Evolutionary conservation across 1,140 invertebrate species (phyloP).

Genomic region (Notospermus geniculatus): DNA sequence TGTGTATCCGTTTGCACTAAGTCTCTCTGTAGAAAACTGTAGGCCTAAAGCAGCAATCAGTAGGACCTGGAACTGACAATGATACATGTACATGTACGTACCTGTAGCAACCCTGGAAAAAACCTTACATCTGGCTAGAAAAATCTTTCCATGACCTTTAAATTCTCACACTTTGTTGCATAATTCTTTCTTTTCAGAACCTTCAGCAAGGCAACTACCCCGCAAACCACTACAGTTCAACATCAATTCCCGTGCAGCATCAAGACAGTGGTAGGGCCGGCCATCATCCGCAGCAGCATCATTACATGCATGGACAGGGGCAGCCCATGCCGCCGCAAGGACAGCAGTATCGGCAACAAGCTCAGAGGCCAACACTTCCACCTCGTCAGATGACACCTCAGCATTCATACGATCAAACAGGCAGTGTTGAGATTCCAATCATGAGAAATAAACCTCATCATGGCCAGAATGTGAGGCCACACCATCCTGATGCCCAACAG

Average conservation of each 20-base stretch:
- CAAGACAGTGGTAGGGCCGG: background rate
- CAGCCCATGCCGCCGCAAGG: background rate
- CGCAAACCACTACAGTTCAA: background rate
- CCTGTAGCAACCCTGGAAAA: too few relatives aligned
- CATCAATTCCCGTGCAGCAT: background rate
- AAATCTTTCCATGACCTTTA: too few relatives aligned
- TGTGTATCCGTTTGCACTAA: too few relatives aligned
- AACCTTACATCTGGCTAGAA: too few relatives aligned
- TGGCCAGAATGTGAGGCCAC: constrained; percentile 8
- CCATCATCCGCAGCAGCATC: background rate
- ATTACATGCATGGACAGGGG: background rate
- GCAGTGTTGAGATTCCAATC: background rate
- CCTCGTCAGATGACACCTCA: too few relatives aligned
- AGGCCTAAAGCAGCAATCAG: too few relatives aligned
- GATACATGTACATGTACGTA: too few relatives aligned
- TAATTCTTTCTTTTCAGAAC: too few relatives aligned
- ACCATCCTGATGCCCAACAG: constrained; percentile 17
- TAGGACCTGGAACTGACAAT: too few relatives aligned
- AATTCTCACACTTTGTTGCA: too few relatives aligned
- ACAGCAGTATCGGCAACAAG: background rate
- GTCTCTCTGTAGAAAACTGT: too few relatives aligned
- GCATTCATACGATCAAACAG: background rate
- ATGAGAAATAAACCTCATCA: background rate
- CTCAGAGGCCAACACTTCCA: background rate
- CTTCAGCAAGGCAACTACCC: too few relatives aligned